Base-by-base conservation (phyloP, 2,113 vertebrate species). In the Hylia prasina region DNA sequence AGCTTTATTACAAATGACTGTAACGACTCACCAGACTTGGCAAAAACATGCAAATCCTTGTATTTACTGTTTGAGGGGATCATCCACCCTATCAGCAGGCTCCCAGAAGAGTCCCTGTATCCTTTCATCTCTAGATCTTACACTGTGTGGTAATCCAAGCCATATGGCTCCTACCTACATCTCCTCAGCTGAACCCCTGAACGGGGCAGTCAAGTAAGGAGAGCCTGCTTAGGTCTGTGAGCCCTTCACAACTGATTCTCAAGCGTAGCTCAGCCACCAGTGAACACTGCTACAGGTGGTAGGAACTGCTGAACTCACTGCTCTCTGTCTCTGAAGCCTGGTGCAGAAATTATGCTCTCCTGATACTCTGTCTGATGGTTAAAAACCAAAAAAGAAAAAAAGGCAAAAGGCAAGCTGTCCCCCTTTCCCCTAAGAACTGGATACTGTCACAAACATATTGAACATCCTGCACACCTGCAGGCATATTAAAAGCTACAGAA, bases 81-180 rank as follows among this genome's bases (percentile, higher is more conserved):
- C 35, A 63, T 15, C 23, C 18, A 45, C 33, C 21, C 48, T 30
- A 70, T 10, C 39, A 77, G 19, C n/a, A 71, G 56, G 37, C 33
- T 75, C 64, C 20, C 24, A 24, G 73, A 60, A n/a, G 47, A 47
- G 44, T 14, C 44, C 40, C 24, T 37, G 42, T 12, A 28, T 14
- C 25, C 20, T 50, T 60, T 76, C 40, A 72, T 56, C 57, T 73
- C 56, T 18, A 48, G 45, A 35, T 90, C 63, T 48, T 45, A 42
- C 2, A 9, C 10, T 13, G 20, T 15, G 19, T 24, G 33, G 20
- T 93, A 95, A 93, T 94, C 80, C 80, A 78, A 68, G 65, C 87
- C 93, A 97, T 89, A 79, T 87, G 89, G 83, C 81, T 75, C n/a
- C 70, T 87, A 71, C 73, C 78, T n/a, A 8, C 40, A 68, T 64